phyloP scores from a whole-genome alignment of 2,113 vertebrate species.

The Plestiodon gilberti region DNA sequence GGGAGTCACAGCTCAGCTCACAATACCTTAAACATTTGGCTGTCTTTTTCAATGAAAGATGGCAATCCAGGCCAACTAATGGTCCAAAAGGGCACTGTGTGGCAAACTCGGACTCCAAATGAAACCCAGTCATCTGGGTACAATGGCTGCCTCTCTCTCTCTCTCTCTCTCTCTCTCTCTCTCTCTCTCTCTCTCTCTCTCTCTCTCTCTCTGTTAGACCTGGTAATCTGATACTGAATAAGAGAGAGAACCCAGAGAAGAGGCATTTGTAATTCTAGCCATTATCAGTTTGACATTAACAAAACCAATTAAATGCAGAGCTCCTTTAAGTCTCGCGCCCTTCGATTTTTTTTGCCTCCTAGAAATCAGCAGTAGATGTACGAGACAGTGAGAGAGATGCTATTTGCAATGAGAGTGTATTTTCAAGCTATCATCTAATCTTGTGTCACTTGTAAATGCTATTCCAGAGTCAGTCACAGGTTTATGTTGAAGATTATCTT shows the following conservation, averaged over 20 bases:
- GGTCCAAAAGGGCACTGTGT: too few species aligned
- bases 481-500: constrained; percentile 1
- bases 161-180: too few species aligned
- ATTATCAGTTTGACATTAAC: not conserved
- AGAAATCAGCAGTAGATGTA: not conserved
- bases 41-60: too few species aligned
- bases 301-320: not conserved
- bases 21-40: too few species aligned
- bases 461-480: not conserved
- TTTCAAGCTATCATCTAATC: not conserved
- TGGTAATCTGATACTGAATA: not conserved
- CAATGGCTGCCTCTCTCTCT: too few species aligned
- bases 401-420: not conserved
- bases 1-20: too few species aligned
- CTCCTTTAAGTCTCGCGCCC: not conserved
- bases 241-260: not conserved
- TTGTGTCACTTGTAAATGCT: constrained; percentile 10
- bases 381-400: not conserved
- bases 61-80: too few species aligned
- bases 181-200: too few species aligned
- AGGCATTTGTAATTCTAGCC: not conserved
- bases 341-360: not conserved
- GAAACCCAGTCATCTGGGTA: too few species aligned
- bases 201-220: not conserved
- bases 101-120: too few species aligned